Conservation (phyloP, 2,113 vertebrate species). For the Reinhardtius hippoglossoides region DNA sequence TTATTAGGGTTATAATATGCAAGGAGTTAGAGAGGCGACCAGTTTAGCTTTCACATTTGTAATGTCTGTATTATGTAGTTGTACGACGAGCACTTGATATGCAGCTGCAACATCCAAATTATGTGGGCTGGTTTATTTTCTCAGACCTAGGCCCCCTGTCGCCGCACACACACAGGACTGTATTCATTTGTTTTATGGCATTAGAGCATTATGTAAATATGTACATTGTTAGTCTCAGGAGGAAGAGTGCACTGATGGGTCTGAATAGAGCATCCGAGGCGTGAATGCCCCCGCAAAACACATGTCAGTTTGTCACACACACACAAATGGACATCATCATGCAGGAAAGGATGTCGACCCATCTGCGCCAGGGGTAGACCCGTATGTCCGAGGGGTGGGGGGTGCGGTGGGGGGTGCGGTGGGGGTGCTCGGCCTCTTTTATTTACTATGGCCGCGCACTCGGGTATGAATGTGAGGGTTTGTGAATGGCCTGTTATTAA, state of each 20-base stretch:
- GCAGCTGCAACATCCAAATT: constrained; percentile 6
- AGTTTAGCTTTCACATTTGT: not conserved
- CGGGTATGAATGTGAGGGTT: constrained; percentile 43
- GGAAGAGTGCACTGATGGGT: constrained; percentile 31
- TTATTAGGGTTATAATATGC: not conserved
- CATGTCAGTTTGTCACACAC: constrained; percentile 68
- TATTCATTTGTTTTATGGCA: constrained; percentile 64
- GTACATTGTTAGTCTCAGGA: constrained; percentile 55
- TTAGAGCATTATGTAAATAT: constrained; percentile 73
- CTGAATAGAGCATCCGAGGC: constrained; percentile 56
- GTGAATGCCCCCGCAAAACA: constrained; percentile 64
- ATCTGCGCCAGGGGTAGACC: constrained; percentile 57
- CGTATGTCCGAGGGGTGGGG: constrained; percentile 32
- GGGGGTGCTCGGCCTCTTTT: constrained; percentile 50
- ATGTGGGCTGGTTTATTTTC: constrained; percentile 1
- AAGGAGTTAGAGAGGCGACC: not conserved
- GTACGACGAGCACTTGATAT: not conserved
- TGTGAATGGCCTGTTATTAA: constrained; percentile 80
- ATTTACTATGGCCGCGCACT: constrained; percentile 57
- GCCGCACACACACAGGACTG: constrained; percentile 25
- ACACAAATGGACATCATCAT: constrained; percentile 55
- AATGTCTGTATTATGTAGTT: constrained; percentile 6
- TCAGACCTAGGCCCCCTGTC: not conserved
- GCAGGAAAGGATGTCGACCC: constrained; percentile 54
- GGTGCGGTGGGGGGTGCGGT: too few species aligned